Evolutionary conservation across 1,140 invertebrate genomes (phyloP).

Genomic region (Pantala flavescens): DNA sequence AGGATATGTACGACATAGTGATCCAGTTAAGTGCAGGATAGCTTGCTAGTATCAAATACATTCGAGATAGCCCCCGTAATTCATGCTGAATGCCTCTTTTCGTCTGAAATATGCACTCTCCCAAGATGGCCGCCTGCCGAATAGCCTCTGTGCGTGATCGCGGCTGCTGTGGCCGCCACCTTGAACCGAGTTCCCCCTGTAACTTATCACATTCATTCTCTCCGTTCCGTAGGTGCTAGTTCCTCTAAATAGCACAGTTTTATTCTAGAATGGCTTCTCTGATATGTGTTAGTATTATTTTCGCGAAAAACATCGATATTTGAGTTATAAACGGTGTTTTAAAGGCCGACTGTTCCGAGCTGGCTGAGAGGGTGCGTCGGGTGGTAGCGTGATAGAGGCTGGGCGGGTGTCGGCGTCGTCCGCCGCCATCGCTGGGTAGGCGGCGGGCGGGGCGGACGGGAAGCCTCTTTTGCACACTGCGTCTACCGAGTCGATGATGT

Average conservation of each 20-base stretch:
- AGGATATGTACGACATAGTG: not conserved
- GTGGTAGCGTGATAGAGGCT: conserved; percentile 3
- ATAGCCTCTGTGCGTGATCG: not conserved
- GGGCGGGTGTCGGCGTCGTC: not conserved
- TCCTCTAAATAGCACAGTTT: too few species aligned
- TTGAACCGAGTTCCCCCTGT: not conserved
- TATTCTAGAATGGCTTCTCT: too few species aligned
- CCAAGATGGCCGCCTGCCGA: not conserved
- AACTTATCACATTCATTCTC: not conserved
- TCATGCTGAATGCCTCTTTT: not conserved
- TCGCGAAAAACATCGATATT: too few species aligned
- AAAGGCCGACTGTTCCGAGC: not conserved
- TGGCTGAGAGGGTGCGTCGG: not conserved
- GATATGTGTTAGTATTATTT: too few species aligned
- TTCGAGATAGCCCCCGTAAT: not conserved
- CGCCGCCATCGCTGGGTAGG: conserved; percentile 4
- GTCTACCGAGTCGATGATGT: conserved; percentile 7
- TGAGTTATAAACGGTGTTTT: not conserved
- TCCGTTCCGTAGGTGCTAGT: not conserved
- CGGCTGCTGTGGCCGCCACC: conserved; percentile 3
- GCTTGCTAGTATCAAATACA: not conserved
- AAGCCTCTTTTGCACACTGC: conserved; percentile 6
- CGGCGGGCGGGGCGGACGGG: conserved; percentile 1
- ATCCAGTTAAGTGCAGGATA: not conserved
- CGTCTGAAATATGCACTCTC: not conserved